Evolutionary conservation across 2,797 vertebrate species (phyloP).

Genomic region (Halcyon smyrnensis): DNA sequence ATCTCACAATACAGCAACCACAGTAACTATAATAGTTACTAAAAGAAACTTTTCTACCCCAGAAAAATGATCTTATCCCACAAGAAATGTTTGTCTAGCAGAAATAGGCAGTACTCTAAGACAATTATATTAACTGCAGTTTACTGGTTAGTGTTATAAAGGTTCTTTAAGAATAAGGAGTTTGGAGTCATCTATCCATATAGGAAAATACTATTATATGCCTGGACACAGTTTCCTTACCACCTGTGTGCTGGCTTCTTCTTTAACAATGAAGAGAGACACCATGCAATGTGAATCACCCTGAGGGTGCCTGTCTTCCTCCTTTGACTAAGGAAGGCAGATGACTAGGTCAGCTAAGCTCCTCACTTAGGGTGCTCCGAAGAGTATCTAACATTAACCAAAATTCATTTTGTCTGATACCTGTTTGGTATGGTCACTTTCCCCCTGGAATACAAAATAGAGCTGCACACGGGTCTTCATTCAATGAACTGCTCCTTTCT

Average conservation of each 20-base stretch:
- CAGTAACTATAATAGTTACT: conserved; percentile 27
- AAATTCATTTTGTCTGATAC: neutral
- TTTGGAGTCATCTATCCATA: neutral
- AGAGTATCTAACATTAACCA: neutral
- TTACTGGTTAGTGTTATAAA: neutral
- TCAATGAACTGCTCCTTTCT: neutral
- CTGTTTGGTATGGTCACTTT: neutral
- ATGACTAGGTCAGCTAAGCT: neutral
- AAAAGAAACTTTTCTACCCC: conserved; percentile 4
- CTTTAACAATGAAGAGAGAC: neutral
- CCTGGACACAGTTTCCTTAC: neutral
- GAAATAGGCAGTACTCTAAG: neutral
- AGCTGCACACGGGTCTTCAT: neutral
- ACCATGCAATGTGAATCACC: neutral
- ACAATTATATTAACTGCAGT: neutral
- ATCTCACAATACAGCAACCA: conserved; percentile 45
- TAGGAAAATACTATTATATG: neutral
- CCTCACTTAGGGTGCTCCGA: neutral
- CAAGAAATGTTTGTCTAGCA: conserved; percentile 22
- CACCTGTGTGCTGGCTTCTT: neutral
- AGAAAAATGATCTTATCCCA: conserved; percentile 25
- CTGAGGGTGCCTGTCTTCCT: neutral
- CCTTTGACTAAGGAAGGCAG: neutral
- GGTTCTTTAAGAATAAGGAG: neutral
- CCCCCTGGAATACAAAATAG: neutral